These are phyloP conservation scores for Muscina levida DNA, from an alignment of 2,888 invertebrate species.

Conservation along the genomic window DNA sequence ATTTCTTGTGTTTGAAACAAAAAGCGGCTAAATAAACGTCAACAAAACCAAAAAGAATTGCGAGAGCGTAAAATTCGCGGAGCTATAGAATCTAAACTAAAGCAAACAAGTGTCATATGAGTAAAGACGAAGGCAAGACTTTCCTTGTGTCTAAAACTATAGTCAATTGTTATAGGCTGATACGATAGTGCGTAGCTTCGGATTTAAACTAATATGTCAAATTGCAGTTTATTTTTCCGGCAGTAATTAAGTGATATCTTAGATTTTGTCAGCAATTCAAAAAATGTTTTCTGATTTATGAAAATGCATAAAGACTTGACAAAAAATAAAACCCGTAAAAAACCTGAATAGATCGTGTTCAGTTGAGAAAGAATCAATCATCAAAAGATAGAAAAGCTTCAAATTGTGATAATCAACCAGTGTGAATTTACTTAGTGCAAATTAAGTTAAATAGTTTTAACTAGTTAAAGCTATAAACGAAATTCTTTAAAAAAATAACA, in stretches of 20 bases:
- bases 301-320: constrained; percentile 78
- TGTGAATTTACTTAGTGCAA: constrained; percentile 43
- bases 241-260: too few relatives aligned
- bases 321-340: constrained; percentile 78
- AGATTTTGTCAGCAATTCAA: not conserved
- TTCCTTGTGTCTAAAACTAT: too few relatives aligned
- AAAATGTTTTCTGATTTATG: constrained; percentile 70
- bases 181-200: too few relatives aligned
- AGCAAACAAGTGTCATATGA: constrained; percentile 32
- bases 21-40: constrained; percentile 2
- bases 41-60: not conserved
- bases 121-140: constrained; percentile 1
- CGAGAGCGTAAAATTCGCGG: not conserved
- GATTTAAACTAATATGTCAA: too few relatives aligned
- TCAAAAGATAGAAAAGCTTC: too few relatives aligned
- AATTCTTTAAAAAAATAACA: constrained; percentile 25
- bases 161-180: too few relatives aligned
- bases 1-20: not conserved
- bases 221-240: too few relatives aligned
- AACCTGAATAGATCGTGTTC: constrained; percentile 47
- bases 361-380: constrained; percentile 43
- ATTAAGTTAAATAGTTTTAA: constrained; percentile 30
- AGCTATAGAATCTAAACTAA: too few relatives aligned
- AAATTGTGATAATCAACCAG: constrained; percentile 69
- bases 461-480: constrained; percentile 38